Base-by-base conservation (phyloP, 1,140 invertebrate genomes). In the Dreissena rostriformis region DNA sequence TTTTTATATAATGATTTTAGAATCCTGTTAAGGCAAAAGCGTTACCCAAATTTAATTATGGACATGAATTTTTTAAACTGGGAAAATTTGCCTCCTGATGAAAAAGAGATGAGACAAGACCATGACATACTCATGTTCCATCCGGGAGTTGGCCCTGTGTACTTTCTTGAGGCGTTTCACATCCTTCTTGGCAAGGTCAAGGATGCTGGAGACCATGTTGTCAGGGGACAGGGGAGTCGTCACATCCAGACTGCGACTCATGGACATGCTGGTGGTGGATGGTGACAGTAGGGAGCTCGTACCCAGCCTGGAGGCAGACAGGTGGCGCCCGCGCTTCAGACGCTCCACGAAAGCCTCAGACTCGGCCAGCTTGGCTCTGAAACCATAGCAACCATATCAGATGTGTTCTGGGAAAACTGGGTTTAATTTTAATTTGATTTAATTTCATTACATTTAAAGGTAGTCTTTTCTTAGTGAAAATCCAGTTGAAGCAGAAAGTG, bases 161-260 rank as follows among this genome's bases (percentile, higher is more conserved):
- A 91, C 67, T 77, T 82, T 93, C 86, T 93, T 93, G 66, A 96
- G 95, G 85, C 94, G 94, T 87, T 95, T 94, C 2, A 96, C 88
- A 81, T 96, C 96, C 75, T 94, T 94, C 88, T 96, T 96, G 4
- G 96, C 96, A 86, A 96, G 95, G 49, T 95, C 94, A 53, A 96
- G 91, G 29, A 96, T 77, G 14, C 84, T 84, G 8, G 86, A 75
- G 0, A 75, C 68, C 15, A 71, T 77, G 17, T 89, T 82, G 26
- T 90, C 88, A 0, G 88, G 88, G 12, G 86, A 89, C 14, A 77
- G 22, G 11, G 89, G 88, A 17, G 72, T 65, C 28, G 89, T 88
- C 28, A 87, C 76, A n/a, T 81, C 84, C n/a, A 82, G 84, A 78
- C 72, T 77, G 66, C 83, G 63, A 19, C 74, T 70, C 70, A 85